These are phyloP conservation scores for Pollenia labialis DNA, from an alignment of 2,888 invertebrate species.

Conservation along the genomic window DNA sequence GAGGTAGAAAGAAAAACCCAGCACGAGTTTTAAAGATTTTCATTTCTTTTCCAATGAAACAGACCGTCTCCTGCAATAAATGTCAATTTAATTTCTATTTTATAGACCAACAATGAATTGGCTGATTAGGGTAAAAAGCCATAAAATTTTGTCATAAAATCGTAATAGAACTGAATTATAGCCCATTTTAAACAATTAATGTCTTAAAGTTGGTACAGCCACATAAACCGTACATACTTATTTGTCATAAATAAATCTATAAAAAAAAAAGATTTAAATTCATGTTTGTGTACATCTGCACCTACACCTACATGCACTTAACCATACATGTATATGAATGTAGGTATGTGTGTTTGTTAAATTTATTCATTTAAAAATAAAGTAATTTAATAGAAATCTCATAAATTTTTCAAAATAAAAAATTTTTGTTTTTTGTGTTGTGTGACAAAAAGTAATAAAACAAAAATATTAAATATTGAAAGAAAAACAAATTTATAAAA, in stretches of 20 bases:
- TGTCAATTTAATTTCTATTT: background rate
- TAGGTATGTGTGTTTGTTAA: too few species aligned
- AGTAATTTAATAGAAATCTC: constrained; percentile 29
- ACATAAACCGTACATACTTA: background rate
- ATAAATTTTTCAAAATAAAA: background rate
- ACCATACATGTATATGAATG: background rate
- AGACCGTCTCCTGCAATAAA: background rate
- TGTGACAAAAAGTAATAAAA: constrained; percentile 40
- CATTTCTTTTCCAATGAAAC: background rate
- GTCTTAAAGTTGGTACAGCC: background rate
- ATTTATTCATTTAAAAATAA: background rate
- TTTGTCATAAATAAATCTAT: background rate
- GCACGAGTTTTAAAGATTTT: too few species aligned
- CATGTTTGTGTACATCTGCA: background rate
- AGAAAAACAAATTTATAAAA: constrained; percentile 7
- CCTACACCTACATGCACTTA: too few species aligned
- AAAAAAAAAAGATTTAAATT: background rate
- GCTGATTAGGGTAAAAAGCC: background rate
- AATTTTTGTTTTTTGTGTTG: background rate
- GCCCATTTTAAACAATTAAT: constrained; percentile 6
- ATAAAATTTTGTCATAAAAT: constrained; percentile 20
- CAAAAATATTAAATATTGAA: constrained; percentile 21
- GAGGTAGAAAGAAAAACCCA: too few species aligned
- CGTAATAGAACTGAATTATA: background rate
- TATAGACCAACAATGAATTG: background rate